Base-by-base conservation (phyloP, 2,888 invertebrate species). In the Mesorhabditis spiculigera region DNA sequence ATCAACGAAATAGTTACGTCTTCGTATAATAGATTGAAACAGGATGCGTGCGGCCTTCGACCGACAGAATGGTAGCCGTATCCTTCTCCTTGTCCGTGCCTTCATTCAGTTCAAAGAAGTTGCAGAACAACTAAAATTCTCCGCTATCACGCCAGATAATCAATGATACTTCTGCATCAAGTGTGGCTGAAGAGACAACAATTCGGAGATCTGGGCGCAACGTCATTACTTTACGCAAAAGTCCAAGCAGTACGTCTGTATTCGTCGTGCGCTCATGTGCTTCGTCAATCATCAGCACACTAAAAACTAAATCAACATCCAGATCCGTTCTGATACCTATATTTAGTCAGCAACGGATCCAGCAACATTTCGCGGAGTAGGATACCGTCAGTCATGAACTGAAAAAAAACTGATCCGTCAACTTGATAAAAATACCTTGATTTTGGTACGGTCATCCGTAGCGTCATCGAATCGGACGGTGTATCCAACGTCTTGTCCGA, bases 351-450 rank as follows among this genome's bases (percentile, higher is more conserved):
- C 6, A 98, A 88, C 0, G 97, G 98, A 86, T 98, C 96, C 0
- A 91, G 90, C 90, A 97, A 93, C 90, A 98, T 93, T 88, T 98
- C 97, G 41, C 95, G 89, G 3, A 98, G 89, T 43, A 98, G 87
- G 71, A 97, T 92, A 0, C 97, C 97, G 88, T 98, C 97, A 0
- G 97, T 97, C 91, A 98, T 91, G 83, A 92, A 97, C 92, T 94
- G 88, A 10, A 87, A 86, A 74, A 71, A 73, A 58, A n/a, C 3
- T 13, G 4, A 4, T 16, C 42, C 5, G 45, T 4, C n/a, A 45
- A 43, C 5, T 69, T 42, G 43, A 67, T 16, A 28, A 71, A 44
- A 64, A 0, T 43, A 87, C 87, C 82, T 88, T 88, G 44, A 89
- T 86, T 78, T 85, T 86, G 3, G 89, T 89, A 43, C 78, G 75